Evolutionary conservation across 2,888 invertebrate genomes (phyloP), one percentile per base, ranked within the genome.

Genomic region (Octonoba sinensis): DNA sequence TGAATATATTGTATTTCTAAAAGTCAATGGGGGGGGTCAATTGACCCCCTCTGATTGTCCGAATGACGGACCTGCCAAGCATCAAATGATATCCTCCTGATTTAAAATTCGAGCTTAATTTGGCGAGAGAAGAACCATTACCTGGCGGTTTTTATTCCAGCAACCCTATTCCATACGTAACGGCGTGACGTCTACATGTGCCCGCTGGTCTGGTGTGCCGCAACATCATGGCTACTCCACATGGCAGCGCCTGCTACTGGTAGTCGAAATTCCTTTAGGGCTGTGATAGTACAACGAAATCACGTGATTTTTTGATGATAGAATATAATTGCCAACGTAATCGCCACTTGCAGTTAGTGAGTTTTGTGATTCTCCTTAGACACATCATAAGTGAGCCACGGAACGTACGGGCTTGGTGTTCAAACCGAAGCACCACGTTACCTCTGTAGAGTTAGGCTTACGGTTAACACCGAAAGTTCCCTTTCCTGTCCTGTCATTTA

Each of bases 141-240:
- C 16, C 70, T 77, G 75, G 75, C 75, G 74, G 60, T 16, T 15
- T 15, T 67, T 20, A 22, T 27, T 16, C n/a, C 49, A 27, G 73
- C 47, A 81, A 81, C 78, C 79, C 73, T 64, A 51, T 36, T 27
- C 51, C 16, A n/a, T 27, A 69, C 73, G 79, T 73, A 67, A 73
- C 69, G 79, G 44, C 67, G 73, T 81, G 73, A 70, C 65, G 64
- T 56, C 77, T 71, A 73, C 73, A 65, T 72, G 59, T 69, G 60
- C 73, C 69, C 64, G 56, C 62, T 73, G 69, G 79, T 81, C 79
- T 81, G 79, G 67, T 73, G 69, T 81, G 79, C 73, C 79, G 73
- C 79, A 81, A 81, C 79, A 77, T 77, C 76, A 81, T 81, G 79
- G 79, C 73, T 67, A 27, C 79, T 64, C 73, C 79, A 81, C 79